phyloP scores from a whole-genome alignment of 2,888 invertebrate species.

The Drosophila fulvimacula region DNA sequence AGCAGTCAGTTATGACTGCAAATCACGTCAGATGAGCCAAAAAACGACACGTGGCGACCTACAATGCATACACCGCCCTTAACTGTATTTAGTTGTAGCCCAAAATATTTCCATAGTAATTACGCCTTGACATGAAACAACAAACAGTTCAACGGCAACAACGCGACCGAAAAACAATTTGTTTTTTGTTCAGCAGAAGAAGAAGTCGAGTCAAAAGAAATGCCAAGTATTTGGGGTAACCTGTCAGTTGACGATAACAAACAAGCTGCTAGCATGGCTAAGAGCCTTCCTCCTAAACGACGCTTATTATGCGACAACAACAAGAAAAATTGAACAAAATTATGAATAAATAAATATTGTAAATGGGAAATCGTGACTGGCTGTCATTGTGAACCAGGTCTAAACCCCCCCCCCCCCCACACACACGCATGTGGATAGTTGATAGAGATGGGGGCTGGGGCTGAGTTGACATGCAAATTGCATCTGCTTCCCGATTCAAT shows the following conservation, averaged over 20 bases:
- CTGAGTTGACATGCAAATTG: constrained; percentile 76
- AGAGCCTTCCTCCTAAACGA: constrained; percentile 28
- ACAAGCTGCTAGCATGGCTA: constrained; percentile 17
- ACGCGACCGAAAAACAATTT: constrained; percentile 45
- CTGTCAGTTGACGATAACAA: constrained; percentile 46
- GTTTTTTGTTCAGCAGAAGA: constrained; percentile 12
- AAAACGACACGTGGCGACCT: constrained; percentile 65
- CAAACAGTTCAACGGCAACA: constrained; percentile 31
- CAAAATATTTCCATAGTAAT: constrained; percentile 67
- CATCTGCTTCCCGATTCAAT: constrained; percentile 64
- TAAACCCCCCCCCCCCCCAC: constrained; percentile 13
- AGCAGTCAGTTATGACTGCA: constrained; percentile 68
- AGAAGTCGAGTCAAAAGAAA: constrained; percentile 36
- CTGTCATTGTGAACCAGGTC: constrained; percentile 59
- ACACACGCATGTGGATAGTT: constrained; percentile 59
- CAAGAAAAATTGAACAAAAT: constrained; percentile 51
- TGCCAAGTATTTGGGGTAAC: constrained; percentile 61
- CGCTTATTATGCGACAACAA: constrained; percentile 59
- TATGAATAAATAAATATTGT: constrained; percentile 81
- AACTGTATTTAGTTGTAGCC: constrained; percentile 27
- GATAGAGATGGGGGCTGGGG: constrained; percentile 1
- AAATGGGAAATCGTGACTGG: constrained; percentile 78
- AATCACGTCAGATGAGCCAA: constrained; percentile 68
- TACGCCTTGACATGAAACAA: constrained; percentile 72
- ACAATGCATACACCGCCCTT: constrained; percentile 40